phyloP scores from a whole-genome alignment of 2,888 invertebrate genomes.

The Diaphora mendica region DNA sequence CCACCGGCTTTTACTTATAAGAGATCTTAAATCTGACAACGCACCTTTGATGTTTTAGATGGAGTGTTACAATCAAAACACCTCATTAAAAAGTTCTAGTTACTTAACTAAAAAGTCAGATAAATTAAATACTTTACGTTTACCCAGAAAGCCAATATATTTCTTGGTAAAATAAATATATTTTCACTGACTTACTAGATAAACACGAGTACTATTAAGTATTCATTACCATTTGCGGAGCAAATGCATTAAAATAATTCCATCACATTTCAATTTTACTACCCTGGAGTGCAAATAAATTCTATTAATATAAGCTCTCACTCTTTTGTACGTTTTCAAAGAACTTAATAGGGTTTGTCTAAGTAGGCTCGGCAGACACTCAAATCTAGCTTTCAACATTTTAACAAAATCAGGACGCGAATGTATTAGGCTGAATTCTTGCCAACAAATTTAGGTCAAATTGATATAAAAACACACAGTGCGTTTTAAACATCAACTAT shows the following conservation, averaged over 20 bases:
- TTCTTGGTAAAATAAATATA: not conserved
- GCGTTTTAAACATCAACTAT: not conserved
- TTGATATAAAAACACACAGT: not conserved
- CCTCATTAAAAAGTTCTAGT: no score
- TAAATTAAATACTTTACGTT: no score
- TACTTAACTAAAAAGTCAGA: no score
- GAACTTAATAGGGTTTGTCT: conserved; percentile 32
- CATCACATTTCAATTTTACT: not conserved
- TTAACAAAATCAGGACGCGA: conserved; percentile 10
- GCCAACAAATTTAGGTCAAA: not conserved
- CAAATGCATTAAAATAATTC: not conserved
- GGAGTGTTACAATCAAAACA: no score
- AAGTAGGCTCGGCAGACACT: conserved; percentile 35
- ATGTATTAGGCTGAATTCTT: not conserved
- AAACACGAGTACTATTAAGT: not conserved
- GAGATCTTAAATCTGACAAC: no score
- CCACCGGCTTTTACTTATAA: no score
- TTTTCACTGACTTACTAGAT: not conserved
- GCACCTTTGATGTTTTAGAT: no score
- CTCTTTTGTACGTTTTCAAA: conserved; percentile 25
- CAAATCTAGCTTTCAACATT: conserved; percentile 14
- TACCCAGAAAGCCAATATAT: not conserved
- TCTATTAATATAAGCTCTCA: conserved; percentile 32
- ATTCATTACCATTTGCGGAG: not conserved
- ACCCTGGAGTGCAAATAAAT: conserved; percentile 26